Conservation (phyloP, 2,797 vertebrate genomes). For the Onychomys arenicola region DNA sequence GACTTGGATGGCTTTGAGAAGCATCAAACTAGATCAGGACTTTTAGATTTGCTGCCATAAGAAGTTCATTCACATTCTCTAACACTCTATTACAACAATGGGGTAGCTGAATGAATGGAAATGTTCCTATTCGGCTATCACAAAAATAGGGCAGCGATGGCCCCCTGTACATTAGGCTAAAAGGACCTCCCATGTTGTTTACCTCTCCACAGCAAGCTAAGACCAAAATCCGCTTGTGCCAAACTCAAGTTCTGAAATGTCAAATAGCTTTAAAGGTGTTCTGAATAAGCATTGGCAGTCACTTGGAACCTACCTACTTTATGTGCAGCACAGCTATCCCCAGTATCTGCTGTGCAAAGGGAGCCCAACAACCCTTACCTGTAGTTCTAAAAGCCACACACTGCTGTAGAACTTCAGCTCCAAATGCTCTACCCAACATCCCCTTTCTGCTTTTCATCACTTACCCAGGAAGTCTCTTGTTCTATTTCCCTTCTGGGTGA, state of each 20-base stretch:
- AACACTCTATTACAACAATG: not conserved
- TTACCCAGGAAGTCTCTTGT: not conserved
- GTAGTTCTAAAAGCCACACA: not conserved
- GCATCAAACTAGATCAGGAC: not conserved
- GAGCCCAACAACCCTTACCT: not conserved
- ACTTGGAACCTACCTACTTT: not conserved
- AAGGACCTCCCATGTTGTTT: not conserved
- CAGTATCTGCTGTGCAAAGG: not conserved
- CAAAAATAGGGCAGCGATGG: not conserved
- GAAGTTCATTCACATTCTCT: not conserved
- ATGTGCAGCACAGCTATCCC: not conserved
- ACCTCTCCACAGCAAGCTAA: not conserved
- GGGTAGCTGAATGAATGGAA: not conserved
- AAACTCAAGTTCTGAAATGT: not conserved
- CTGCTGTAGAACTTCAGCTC: not conserved
- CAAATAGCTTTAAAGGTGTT: not conserved
- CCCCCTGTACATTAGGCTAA: not conserved
- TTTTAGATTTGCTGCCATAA: conserved; percentile 10
- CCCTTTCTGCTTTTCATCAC: not conserved
- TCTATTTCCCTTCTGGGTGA: not conserved
- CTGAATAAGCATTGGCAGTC: not conserved
- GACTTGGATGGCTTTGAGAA: not conserved
- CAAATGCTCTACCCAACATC: not conserved
- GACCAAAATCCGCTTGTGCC: not conserved
- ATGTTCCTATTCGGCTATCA: not conserved